Evolutionary conservation across 2,888 invertebrate genomes (phyloP).

Genomic region (Tipula lateralis): DNA sequence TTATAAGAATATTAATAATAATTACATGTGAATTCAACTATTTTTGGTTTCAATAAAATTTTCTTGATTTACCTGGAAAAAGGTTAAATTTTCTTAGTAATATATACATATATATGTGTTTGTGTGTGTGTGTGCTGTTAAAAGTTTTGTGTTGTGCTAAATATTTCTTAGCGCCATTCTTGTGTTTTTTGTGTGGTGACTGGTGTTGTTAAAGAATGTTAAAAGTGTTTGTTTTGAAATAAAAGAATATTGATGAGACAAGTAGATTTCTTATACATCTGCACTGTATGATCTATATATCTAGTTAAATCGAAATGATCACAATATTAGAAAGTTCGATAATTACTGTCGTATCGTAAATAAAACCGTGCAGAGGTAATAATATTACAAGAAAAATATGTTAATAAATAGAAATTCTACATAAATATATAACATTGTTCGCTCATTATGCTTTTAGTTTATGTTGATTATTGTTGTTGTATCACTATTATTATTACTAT

Average conservation of each 20-base stretch:
- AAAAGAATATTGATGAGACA: no score
- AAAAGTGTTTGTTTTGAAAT: not conserved
- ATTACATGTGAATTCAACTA: not conserved
- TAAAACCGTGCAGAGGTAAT: not conserved
- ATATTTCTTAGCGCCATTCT: not conserved
- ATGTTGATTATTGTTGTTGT: not conserved
- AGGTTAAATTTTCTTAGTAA: not conserved
- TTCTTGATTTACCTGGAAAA: not conserved
- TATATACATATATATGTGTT: no score
- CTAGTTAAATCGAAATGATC: not conserved
- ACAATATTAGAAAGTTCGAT: not conserved
- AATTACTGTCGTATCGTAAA: not conserved
- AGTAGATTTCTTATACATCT: not conserved
- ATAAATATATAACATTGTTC: not conserved
- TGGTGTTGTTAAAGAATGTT: slow-evolving; percentile 5
- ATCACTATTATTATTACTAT: not conserved
- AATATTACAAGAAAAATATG: not conserved
- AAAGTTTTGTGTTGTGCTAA: not conserved
- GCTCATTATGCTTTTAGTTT: not conserved
- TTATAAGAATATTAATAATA: not conserved
- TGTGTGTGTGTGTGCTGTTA: not conserved
- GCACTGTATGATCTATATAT: not conserved
- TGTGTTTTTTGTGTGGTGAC: not conserved
- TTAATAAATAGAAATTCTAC: not conserved
- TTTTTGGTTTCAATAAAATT: not conserved